Conservation (phyloP, 2,797 vertebrate genomes). For the Luscinia megarhynchos region DNA sequence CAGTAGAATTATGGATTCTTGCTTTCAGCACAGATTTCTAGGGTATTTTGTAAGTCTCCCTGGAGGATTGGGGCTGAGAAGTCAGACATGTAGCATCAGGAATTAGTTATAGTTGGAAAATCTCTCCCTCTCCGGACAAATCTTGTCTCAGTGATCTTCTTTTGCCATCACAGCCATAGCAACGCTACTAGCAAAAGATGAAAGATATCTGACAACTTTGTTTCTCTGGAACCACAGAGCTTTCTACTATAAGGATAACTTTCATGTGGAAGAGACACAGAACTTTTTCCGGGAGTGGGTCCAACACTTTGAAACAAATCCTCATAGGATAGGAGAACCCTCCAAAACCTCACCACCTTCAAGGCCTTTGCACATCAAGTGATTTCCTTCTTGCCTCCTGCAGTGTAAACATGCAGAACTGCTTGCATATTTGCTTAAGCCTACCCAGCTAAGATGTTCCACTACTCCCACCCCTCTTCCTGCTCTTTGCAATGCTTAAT, state of each 20-base stretch:
- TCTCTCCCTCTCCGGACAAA: background rate
- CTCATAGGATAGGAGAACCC: slow-evolving; percentile 1
- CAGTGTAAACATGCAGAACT: background rate
- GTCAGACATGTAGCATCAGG: slow-evolving; percentile 31
- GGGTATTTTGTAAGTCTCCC: slow-evolving; percentile 37
- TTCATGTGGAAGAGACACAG: slow-evolving; percentile 50
- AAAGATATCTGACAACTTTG: slow-evolving; percentile 58
- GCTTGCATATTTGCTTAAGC: slow-evolving; percentile 23
- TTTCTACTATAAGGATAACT: slow-evolving; percentile 46
- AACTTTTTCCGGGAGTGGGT: slow-evolving; percentile 36
- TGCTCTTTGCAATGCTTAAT: slow-evolving; percentile 43
- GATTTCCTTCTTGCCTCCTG: slow-evolving; percentile 49
- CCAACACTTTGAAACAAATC: slow-evolving; percentile 64
- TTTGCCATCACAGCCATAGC: slow-evolving; percentile 56
- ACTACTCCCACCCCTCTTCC: slow-evolving; percentile 2
- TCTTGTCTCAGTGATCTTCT: slow-evolving; percentile 45
- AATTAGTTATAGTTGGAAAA: slow-evolving; percentile 53
- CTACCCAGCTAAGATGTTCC: slow-evolving; percentile 28
- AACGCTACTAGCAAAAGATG: slow-evolving; percentile 14
- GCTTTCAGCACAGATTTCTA: slow-evolving; percentile 29
- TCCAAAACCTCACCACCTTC: slow-evolving; percentile 49
- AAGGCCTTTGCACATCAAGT: slow-evolving; percentile 3
- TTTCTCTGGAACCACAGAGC: slow-evolving; percentile 49
- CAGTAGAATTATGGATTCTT: slow-evolving; percentile 5
- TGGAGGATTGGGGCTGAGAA: background rate